phyloP scores from a whole-genome alignment of 2,888 invertebrate species.

The Hylaea fasciaria region DNA sequence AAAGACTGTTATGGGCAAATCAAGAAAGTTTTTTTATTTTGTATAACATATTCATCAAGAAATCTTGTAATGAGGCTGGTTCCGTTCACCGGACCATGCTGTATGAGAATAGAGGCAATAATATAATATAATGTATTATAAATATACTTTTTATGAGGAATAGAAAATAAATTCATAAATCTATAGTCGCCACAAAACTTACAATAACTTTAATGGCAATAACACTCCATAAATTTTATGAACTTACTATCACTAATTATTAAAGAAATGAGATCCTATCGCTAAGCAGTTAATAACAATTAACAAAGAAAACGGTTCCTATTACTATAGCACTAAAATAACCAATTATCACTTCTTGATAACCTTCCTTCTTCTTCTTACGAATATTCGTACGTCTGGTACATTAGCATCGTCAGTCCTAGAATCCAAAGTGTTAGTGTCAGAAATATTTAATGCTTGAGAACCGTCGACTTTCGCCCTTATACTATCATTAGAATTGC shows the following conservation, averaged over 20 bases:
- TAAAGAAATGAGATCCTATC: not conserved
- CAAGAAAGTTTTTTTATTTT: constrained; percentile 46
- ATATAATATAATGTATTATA: not conserved
- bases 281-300: not conserved
- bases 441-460: constrained; percentile 39
- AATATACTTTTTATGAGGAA: not conserved
- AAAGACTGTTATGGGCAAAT: constrained; percentile 80
- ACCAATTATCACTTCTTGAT: constrained; percentile 49
- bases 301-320: not conserved
- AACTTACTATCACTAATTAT: not conserved
- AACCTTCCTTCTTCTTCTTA: constrained; percentile 66
- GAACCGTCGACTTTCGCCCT: constrained; percentile 32
- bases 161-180: not conserved
- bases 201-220: not conserved
- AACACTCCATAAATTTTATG: not conserved
- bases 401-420: constrained; percentile 53
- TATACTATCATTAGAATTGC: constrained; percentile 42
- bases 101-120: not conserved
- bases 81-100: constrained; percentile 4
- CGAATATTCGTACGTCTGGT: constrained; percentile 75
- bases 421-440: constrained; percentile 41
- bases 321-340: not conserved
- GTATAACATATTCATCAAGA: constrained; percentile 12
- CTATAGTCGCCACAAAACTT: not conserved
- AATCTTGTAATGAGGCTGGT: not conserved